Percentiles rank a stretch among this genome's conserved stretches.
phyloP scores from a whole-genome alignment of 2,113 vertebrate genomes.

The Oryzias woworae region DNA sequence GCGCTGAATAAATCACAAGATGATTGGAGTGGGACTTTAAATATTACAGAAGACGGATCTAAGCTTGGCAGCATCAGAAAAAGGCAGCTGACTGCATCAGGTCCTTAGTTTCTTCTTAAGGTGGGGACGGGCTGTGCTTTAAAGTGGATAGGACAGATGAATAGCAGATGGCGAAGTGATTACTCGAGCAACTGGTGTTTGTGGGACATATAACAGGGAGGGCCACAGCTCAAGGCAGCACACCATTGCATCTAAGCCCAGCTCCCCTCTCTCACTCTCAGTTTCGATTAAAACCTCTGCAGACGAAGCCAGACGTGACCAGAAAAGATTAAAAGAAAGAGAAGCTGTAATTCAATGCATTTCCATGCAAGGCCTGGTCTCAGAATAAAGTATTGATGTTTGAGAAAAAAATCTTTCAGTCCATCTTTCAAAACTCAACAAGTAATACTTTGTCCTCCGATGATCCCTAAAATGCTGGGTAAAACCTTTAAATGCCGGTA shows the following conservation, averaged over 20 bases:
- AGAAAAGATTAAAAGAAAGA: slow-evolving; percentile 1
- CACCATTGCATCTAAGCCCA: slow-evolving; percentile 41
- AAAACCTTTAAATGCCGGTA: background rate
- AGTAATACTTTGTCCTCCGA: too few species aligned
- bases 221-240: slow-evolving; percentile 46
- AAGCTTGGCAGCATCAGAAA: slow-evolving; percentile 30
- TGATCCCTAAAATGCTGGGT: too few species aligned
- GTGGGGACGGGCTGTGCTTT: slow-evolving; percentile 18
- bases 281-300: slow-evolving; percentile 28
- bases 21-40: too few species aligned
- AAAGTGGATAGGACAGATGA: slow-evolving; percentile 36
- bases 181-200: slow-evolving; percentile 50
- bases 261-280: slow-evolving; percentile 1
- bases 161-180: slow-evolving; percentile 62
- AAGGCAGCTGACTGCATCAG: slow-evolving; percentile 21
- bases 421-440: too few species aligned
- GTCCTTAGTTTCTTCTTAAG: slow-evolving; percentile 1
- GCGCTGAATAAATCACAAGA: too few species aligned
- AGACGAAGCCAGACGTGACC: slow-evolving; percentile 13
- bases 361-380: background rate
- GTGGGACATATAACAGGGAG: slow-evolving; percentile 50
- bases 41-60: slow-evolving; percentile 22
- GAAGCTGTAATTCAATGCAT: background rate
- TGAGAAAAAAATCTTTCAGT: background rate
- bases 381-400: background rate